Evolutionary conservation across 2,113 vertebrate genomes (phyloP).

Genomic region (Desmodus rotundus): DNA sequence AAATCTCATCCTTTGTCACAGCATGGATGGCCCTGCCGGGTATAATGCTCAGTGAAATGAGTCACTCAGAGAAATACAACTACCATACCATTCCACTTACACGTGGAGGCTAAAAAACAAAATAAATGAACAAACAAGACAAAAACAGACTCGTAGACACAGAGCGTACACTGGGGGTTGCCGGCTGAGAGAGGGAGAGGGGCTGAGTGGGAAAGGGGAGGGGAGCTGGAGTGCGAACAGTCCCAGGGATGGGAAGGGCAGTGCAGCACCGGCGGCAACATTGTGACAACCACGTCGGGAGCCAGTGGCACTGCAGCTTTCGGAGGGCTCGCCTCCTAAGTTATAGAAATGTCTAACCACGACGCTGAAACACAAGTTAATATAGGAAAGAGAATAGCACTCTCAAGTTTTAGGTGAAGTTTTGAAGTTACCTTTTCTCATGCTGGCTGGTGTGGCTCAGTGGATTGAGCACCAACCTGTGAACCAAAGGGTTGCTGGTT

Average conservation of each 20-base stretch:
- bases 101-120: background rate
- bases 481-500: too few relatives aligned
- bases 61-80: background rate
- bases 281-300: too few relatives aligned
- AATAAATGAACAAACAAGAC: background rate
- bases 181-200: too few relatives aligned
- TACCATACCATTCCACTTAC: background rate
- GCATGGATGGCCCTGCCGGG: background rate
- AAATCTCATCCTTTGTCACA: background rate
- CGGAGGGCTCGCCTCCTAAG: background rate
- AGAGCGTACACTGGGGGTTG: background rate
- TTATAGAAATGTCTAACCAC: background rate
- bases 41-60: background rate
- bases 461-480: too few relatives aligned
- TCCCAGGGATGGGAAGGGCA: rapidly evolving
- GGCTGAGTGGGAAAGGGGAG: background rate
- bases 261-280: background rate
- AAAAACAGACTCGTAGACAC: background rate
- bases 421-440: background rate
- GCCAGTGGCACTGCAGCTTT: background rate
- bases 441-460: too few relatives aligned
- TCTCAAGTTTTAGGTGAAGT: background rate
- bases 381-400: background rate
- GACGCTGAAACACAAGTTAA: background rate
- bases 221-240: background rate